These are phyloP conservation scores for Chlorospingus semifuscus DNA, from an alignment of 2,797 vertebrate species.

Conservation along the genomic window DNA sequence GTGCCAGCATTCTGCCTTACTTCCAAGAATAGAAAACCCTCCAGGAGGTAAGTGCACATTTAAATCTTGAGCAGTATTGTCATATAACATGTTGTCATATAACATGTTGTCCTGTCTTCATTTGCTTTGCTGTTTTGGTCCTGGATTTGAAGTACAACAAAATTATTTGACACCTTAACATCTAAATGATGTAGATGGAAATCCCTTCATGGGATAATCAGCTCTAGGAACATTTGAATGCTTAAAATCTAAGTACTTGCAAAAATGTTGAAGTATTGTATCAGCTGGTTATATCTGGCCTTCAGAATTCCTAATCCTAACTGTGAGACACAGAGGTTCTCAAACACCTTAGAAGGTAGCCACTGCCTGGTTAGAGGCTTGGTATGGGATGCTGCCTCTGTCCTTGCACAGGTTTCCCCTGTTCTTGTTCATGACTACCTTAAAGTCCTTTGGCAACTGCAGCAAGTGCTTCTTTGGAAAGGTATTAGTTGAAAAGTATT, in stretches of 20 bases:
- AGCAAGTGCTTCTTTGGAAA: background rate
- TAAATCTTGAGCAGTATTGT: background rate
- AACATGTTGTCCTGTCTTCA: background rate
- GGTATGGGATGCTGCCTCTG: background rate
- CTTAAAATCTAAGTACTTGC: background rate
- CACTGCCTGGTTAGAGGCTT: background rate
- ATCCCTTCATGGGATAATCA: background rate
- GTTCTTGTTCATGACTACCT: background rate
- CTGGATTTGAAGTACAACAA: background rate
- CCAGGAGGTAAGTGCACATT: background rate
- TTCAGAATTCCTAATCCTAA: background rate
- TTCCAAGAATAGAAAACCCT: background rate
- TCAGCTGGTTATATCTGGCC: background rate
- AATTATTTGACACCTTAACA: background rate
- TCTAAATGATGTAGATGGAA: background rate
- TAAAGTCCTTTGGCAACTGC: slow-evolving; percentile 5
- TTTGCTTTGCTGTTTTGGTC: slow-evolving; percentile 55
- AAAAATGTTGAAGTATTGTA: background rate
- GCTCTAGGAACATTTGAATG: background rate
- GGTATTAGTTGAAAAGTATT: slow-evolving; percentile 14
- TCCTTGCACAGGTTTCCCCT: background rate
- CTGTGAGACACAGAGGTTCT: slow-evolving; percentile 52
- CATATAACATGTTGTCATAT: background rate
- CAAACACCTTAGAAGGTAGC: slow-evolving; percentile 38
- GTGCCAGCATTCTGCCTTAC: background rate